Evolutionary conservation across 2,888 invertebrate species (phyloP), one percentile per base, ranked within the genome.

Genomic region (Candidula unifasciata): DNA sequence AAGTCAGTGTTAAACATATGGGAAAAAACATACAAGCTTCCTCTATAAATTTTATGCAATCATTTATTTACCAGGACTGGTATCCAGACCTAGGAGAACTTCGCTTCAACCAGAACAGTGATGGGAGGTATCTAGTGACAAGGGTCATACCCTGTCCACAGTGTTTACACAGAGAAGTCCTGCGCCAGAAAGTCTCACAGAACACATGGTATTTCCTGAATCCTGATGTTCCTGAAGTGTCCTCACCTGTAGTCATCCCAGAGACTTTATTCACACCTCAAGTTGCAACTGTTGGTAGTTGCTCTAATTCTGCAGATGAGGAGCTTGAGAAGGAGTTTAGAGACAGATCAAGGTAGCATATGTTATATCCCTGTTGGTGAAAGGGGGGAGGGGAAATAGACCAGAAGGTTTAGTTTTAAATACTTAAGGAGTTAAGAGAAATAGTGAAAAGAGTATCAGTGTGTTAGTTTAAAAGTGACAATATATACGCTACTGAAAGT

Each of bases 51-150:
- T 44, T 37, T 68, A 8, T 66, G 21, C 3, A 27, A 30, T 74
- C 2, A 71, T 30, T 54, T 3, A 27, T 74, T 1, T 10, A 10
- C 13, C 85, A 87, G 84, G 87, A 85, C 94, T 99, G 99, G 99
- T 99, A 98, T 93, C 99, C 98, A 0, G 97, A 97, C 0, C 94
- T 98, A 83, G 99, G 99, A 33, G 91, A 91, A 80, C 98, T 98
- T 0, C 95, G 99, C 68, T 99, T 99, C 94, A 98, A 98, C 3
- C 99, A 99, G 93, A 99, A 99, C 0, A 98, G 98, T 0, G 98
- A 98, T 87, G 99, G 99, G 0, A 96, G 97, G 90, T 97, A 98
- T 93, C 95, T 99, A 66, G 97, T 99, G 80, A 99, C 98, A 0
- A 95, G 99, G 18, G 94, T 99, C 83, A 97, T 99, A 87, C 97